phyloP scores from a whole-genome alignment of 2,888 invertebrate genomes.

The Thysanoteuthis rhombus region DNA sequence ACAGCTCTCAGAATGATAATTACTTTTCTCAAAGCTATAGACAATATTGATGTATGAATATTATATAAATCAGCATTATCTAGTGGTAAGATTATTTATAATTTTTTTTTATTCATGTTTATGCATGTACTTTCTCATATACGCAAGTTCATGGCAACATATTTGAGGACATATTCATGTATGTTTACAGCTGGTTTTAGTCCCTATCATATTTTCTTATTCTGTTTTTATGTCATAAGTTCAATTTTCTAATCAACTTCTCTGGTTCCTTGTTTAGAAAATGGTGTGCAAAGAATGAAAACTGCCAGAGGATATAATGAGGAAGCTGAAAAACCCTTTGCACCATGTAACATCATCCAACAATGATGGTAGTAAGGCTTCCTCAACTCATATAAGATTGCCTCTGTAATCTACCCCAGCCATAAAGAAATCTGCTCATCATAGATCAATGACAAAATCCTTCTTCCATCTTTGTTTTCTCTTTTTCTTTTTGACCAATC shows the following conservation, averaged over 20 bases:
- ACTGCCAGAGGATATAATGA: background rate
- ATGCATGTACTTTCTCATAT: too few relatives aligned
- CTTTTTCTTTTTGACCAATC: slow-evolving; percentile 12
- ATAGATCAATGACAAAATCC: slow-evolving; percentile 12
- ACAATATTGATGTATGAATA: too few relatives aligned
- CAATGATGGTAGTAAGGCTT: background rate
- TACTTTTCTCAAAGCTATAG: too few relatives aligned
- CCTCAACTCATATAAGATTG: background rate
- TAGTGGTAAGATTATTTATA: too few relatives aligned
- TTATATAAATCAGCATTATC: too few relatives aligned
- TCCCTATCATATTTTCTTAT: background rate
- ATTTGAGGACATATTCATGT: background rate
- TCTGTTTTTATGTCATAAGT: background rate
- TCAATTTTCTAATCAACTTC: background rate
- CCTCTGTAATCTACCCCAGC: background rate
- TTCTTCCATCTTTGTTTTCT: background rate
- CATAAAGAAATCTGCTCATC: background rate
- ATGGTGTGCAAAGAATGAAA: background rate
- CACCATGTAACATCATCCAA: background rate
- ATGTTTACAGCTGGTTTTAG: background rate
- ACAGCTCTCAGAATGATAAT: too few relatives aligned
- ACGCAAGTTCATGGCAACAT: background rate
- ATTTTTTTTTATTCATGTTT: too few relatives aligned
- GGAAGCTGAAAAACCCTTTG: slow-evolving; percentile 12
- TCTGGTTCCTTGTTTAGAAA: background rate